These are phyloP conservation scores for Eretmochelys imbricata DNA, from an alignment of 2,113 vertebrate genomes.

Conservation along the genomic window DNA sequence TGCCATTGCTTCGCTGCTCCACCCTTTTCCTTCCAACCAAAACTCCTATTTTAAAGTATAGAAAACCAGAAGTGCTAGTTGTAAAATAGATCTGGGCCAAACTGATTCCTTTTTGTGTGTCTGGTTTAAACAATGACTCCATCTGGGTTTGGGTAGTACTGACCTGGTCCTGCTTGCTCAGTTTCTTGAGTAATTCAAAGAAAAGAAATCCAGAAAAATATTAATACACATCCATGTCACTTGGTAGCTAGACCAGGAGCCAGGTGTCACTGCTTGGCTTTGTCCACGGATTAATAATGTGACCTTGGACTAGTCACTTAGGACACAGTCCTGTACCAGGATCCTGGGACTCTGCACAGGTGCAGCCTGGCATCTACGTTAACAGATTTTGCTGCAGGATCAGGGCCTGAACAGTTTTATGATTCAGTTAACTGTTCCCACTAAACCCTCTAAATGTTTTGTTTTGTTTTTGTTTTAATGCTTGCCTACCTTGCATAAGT, in stretches of 20 bases:
- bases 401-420: not conserved
- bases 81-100: not conserved
- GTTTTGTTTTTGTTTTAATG: not conserved
- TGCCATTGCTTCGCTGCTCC: not conserved
- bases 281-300: not conserved
- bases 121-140: not conserved
- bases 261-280: not conserved
- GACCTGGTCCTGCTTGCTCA: not conserved
- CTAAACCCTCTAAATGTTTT: not conserved
- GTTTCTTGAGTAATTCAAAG: not conserved
- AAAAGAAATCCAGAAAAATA: constrained; percentile 14
- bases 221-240: not conserved
- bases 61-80: not conserved
- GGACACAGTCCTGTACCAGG: not conserved
- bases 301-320: not conserved
- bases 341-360: not conserved
- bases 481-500: not conserved
- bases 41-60: not conserved
- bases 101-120: not conserved
- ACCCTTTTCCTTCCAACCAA: constrained; percentile 11
- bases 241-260: not conserved
- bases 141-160: not conserved
- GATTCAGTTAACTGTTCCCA: not conserved
- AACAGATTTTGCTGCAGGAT: not conserved
- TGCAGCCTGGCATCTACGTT: not conserved